Base-by-base conservation (phyloP, 2,113 vertebrate genomes). In the Poeciliopsis turrubarensis region DNA sequence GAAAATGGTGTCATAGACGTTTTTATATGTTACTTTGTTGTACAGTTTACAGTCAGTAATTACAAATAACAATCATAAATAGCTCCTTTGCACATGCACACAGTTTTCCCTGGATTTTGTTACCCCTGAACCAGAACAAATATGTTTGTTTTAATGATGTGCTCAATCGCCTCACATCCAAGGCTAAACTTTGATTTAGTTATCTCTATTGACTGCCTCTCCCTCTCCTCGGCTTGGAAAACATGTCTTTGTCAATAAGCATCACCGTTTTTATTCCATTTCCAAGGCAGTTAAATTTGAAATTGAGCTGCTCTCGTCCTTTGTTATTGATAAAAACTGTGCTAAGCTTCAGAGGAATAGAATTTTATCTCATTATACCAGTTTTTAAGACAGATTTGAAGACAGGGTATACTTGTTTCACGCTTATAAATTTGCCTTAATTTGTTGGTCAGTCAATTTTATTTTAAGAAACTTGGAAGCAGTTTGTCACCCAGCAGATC, bases 61-160 rank as follows among this genome's bases (percentile, higher is more conserved):
- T 10, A 3, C 11, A 51, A 54, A 25, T 5, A n/a, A 57, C 25
- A 11, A 37, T 37, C 11, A 37, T 57, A 31, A 30, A 51, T 22
- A 15, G 34, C 34, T 60, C 12, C 47, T 25, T 19, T 54, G 15
- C 30, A 57, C 15, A 60, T 29, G 14, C 6, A 75, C 30, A 34
- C 2, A 15, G 10, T n/a, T 66, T 66, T 66, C 32, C 30, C 47
- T 68, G 32, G 34, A 26, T 19, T 37, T 29, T 26, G 7, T 15
- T 13, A 22, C 77, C 37, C 81, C 37, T 76, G 65, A 73, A 71
- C 62, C 57, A 71, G 19, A 65, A 73, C 44, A 64, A 22, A 78
- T 70, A 37, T 63, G 68, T 2, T 78, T 75, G 70, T 65, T 82
- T 68, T 54, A 72, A 79, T 22, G 29, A 69, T 65, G 29, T 61